Evolutionary conservation across 2,888 invertebrate genomes (phyloP), one percentile per base, ranked within the genome.

Genomic region (Drosophila longiperda): DNA sequence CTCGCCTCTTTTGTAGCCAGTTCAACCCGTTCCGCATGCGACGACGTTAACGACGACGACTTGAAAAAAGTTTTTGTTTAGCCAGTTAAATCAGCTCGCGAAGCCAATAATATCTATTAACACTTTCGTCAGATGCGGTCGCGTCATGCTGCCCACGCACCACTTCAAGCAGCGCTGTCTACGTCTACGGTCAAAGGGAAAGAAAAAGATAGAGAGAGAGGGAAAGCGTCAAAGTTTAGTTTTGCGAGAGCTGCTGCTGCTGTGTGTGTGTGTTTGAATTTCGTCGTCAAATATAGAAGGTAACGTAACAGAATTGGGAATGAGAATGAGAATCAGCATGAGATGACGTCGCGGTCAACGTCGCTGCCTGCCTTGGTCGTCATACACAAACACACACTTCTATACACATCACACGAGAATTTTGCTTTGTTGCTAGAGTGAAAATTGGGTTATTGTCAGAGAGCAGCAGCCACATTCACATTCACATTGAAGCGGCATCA

Each of bases 391-490:
- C 17, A 48, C 34, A 34, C 1, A 61, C 23, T 33, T 17, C 11
- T 12, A 34, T 26, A 42, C 5, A 26, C 23, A 42, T 33, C 20
- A 42, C 33, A 17, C 34, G 57, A 62, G 61, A 66, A 68, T 72
- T 77, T 75, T 60, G 71, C 65, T 71, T 75, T 73, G 79, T 80
- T 86, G 75, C 87, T 80, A 74, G 72, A 63, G 74, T 75, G 77
- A 90, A 90, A 87, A 90, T 87, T 87, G 81, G 90, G 90, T 87
- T 87, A 89, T 87, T 89, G 90, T 88, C 85, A 87, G 75, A 71
- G 66, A 69, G 65, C 58, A 55, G 55, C 61, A 52, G 63, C 48
- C 75, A 63, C 63, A 63, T 66, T 66, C 66, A 81, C 66, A 81
- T 45, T 66, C 66, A 81, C 66, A 81, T 71, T 68, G 64, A 62